Conservation (phyloP, 2,113 vertebrate species). For the Falco punctatus region DNA sequence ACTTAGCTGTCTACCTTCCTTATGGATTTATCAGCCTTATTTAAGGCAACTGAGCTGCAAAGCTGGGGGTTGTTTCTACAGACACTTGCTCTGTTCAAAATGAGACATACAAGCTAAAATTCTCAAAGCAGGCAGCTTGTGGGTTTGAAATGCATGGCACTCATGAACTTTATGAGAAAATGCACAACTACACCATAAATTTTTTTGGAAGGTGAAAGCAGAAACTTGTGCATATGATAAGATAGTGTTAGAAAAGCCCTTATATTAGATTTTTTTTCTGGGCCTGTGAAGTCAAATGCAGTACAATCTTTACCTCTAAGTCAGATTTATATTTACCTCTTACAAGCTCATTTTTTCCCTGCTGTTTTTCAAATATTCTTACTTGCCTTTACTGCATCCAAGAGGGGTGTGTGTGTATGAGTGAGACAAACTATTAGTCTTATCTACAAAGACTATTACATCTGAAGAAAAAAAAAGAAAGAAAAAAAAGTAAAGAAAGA, state of each 20-base stretch:
- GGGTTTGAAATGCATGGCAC: neutral
- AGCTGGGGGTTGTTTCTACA: neutral
- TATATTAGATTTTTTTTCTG: constrained; percentile 38
- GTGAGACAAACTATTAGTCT: neutral
- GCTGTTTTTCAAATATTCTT: neutral
- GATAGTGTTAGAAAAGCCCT: neutral
- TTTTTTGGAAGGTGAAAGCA: constrained; percentile 12
- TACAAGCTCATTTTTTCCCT: neutral
- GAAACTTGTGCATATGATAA: neutral
- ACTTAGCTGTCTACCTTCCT: neutral
- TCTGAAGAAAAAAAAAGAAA: neutral
- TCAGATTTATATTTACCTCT: constrained; percentile 22
- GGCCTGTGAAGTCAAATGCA: constrained; percentile 19
- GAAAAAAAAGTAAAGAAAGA: too few relatives aligned
- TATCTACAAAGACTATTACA: neutral
- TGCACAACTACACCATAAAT: neutral
- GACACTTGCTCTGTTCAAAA: neutral
- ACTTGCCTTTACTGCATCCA: neutral
- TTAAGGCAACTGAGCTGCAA: neutral
- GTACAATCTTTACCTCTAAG: constrained; percentile 3
- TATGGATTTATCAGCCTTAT: neutral
- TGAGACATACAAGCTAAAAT: neutral
- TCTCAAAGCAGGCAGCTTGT: neutral
- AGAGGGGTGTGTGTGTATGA: neutral
- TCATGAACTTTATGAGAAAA: neutral